Base-by-base conservation (phyloP, 1,140 invertebrate genomes). In the Andrena cerasifolii region DNA sequence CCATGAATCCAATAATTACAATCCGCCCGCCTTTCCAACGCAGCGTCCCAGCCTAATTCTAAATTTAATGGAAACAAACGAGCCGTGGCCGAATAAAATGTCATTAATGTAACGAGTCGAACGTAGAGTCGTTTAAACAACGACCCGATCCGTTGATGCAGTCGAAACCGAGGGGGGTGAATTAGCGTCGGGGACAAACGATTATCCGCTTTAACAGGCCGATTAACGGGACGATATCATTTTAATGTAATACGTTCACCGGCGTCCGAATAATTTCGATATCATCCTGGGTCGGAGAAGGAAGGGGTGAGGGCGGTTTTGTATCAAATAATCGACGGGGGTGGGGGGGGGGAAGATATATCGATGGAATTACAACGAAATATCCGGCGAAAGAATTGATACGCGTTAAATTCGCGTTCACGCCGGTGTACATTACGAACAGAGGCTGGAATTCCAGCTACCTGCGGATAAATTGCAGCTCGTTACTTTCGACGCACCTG, bases 381-480 rank as follows among this genome's bases (percentile, higher is more conserved):
- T 80, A 68, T 49, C 43, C 31, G 51, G 12, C 6, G 53, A 78
- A 85, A 78, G 66, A 72, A 72, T 68, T 66, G 74, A 75, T 79
- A 68, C 47, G 81, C 68, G 70, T 65, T 75, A 76, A 83, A 84
- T 80, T 78, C 18, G 72, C 24, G 56, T 78, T 59, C 56, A 77
- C n/a, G 58, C 18, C 80, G 62, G 70, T 78, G 74, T 79, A 80
- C 80, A 88, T 88, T 87, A 87, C 83, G 76, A 66, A 26, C 26
- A 53, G 45, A 59, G 53, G 24, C 21, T 18, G 8, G n/a, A 85
- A 84, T 85, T 83, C 61, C 77, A 31, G 36, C 36, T 58, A 76
- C 18, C 12, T 28, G 43, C 24, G 71, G 66, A 85, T 79, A 81
- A 87, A 86, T 87, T 87, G 86, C 72, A 71, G 70, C 71, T 66